A percentile compares a stretch with the other conserved stretches of the same genome.
phyloP scores from a whole-genome alignment of 2,888 invertebrate species.

The Barypeithes pellucidus region DNA sequence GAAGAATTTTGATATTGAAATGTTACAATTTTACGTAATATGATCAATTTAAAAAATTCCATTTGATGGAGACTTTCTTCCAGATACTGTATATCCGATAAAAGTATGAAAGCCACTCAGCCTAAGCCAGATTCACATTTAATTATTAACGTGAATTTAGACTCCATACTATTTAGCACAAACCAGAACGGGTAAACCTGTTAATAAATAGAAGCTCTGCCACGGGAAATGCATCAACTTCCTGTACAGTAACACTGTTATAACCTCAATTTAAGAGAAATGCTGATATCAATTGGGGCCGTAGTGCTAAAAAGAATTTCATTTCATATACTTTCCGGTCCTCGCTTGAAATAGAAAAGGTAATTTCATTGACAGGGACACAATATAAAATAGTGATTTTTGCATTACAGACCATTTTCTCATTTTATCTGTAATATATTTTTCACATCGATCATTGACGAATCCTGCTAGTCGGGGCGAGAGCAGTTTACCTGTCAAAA shows the following conservation, averaged over 20 bases:
- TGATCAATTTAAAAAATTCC: no score
- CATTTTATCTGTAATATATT: slow-evolving; percentile 39
- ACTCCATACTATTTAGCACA: no score
- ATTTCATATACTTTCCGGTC: slow-evolving; percentile 4
- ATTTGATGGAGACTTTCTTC: no score
- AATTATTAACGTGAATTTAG: no score
- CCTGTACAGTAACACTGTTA: background rate
- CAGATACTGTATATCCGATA: no score
- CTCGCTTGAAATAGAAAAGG: slow-evolving; percentile 22
- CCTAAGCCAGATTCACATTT: no score
- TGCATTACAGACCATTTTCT: slow-evolving; percentile 40
- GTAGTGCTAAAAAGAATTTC: slow-evolving; percentile 7
- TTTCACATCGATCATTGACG: slow-evolving; percentile 35
- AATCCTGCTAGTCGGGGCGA: slow-evolving; percentile 16
- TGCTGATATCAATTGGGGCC: background rate
- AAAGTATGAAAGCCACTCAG: no score
- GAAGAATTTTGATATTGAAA: no score
- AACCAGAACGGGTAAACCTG: no score
- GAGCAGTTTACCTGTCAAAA: slow-evolving; percentile 35
- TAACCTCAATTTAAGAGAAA: slow-evolving; percentile 1
- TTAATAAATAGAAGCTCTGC: no score
- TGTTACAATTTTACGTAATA: no score
- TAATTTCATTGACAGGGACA: slow-evolving; percentile 42
- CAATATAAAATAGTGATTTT: slow-evolving; percentile 42
- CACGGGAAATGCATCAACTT: no score